Evolutionary conservation across 2,113 vertebrate genomes (phyloP).

Genomic region (Phodopus roborovskii): DNA sequence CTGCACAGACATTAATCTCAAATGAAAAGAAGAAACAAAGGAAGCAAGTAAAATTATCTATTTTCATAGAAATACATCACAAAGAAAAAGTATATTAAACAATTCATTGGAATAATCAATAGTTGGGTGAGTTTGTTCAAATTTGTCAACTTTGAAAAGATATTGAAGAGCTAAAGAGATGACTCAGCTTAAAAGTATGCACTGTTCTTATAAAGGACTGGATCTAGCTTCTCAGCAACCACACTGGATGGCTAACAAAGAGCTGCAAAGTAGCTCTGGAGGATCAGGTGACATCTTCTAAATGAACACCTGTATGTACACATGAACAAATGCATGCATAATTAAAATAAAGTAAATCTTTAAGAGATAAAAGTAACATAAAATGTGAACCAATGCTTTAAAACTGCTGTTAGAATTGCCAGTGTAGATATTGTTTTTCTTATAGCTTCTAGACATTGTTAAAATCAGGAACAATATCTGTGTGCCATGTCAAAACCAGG

Average conservation of each 20-base stretch:
- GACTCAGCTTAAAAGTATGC: not conserved
- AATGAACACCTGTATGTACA: not conserved
- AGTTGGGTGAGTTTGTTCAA: not conserved
- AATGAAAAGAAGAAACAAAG: not conserved
- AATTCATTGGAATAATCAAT: slow-evolving; percentile 4
- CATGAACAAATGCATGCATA: not conserved
- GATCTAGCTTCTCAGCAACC: not conserved
- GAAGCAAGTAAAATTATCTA: not conserved
- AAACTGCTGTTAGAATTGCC: not conserved
- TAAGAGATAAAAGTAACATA: not conserved
- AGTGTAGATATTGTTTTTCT: not conserved
- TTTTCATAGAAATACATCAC: not conserved
- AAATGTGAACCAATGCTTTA: not conserved
- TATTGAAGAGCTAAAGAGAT: not conserved
- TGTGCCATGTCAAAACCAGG: not conserved
- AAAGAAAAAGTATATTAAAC: not conserved
- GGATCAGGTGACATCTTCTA: not conserved
- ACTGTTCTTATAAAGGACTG: not conserved
- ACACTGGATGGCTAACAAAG: not conserved
- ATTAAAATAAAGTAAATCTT: not conserved
- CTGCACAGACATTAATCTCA: not conserved
- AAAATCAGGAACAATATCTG: not conserved
- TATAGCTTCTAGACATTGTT: not conserved
- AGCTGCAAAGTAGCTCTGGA: not conserved
- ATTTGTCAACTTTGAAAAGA: slow-evolving; percentile 23